A percentile compares a stretch with the other conserved stretches of the same genome.
These are phyloP conservation scores for Adoxophyes honmai DNA, from an alignment of 1,140 invertebrate species.

Conservation along the genomic window DNA sequence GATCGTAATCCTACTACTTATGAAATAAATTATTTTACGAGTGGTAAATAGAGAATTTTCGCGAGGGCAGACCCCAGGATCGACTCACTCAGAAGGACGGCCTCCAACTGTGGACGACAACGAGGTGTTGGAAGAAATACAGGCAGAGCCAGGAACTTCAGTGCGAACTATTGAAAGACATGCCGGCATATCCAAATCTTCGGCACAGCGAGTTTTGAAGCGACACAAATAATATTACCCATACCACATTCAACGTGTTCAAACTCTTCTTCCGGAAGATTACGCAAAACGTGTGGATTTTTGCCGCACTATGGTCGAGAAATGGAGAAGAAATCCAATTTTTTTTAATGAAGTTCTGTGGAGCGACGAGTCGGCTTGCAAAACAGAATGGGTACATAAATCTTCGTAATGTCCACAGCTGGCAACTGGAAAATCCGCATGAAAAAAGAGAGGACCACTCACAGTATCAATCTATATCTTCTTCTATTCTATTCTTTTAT, in stretches of 20 bases:
- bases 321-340: neutral
- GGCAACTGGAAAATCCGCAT: slow-evolving; percentile 9
- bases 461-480: no score
- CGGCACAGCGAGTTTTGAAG: slow-evolving; percentile 4
- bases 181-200: slow-evolving; percentile 7
- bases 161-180: slow-evolving; percentile 5
- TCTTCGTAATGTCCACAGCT: slow-evolving; percentile 8
- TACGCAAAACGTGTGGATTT: slow-evolving; percentile 10
- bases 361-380: slow-evolving; percentile 12
- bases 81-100: no score
- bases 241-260: slow-evolving; percentile 18
- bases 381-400: slow-evolving; percentile 13
- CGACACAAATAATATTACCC: slow-evolving; percentile 8
- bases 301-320: neutral
- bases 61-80: no score
- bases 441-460: slow-evolving; percentile 4
- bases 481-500: no score
- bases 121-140: no score
- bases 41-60: no score
- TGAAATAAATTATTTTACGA: no score
- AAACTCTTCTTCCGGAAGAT: slow-evolving; percentile 11
- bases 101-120: no score
- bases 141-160: neutral
- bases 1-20: no score
- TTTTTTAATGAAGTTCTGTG: slow-evolving; percentile 16